These are phyloP conservation scores for Lanistes nyassanus DNA, from an alignment of 1,140 invertebrate genomes.

Conservation along the genomic window DNA sequence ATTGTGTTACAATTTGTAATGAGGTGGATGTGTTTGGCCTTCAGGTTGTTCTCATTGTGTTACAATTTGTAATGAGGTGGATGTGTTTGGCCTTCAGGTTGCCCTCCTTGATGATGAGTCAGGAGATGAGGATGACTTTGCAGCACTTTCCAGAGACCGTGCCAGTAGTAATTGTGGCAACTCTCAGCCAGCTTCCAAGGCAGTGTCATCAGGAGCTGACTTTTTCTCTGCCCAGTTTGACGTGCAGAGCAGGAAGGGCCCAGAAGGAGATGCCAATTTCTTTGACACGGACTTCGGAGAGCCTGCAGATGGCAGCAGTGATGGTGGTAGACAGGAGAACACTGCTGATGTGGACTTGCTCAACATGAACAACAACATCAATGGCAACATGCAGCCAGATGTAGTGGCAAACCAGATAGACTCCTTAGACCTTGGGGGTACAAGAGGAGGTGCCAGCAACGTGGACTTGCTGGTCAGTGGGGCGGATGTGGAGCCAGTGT, in stretches of 20 bases:
- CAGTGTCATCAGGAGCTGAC: slow-evolving; percentile 9
- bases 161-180: slow-evolving; percentile 20
- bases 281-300: slow-evolving; percentile 24
- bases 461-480: slow-evolving; percentile 73
- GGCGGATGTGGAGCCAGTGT: background rate
- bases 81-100: slow-evolving; percentile 18
- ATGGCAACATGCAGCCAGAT: slow-evolving; percentile 13
- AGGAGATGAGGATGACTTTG: slow-evolving; percentile 57
- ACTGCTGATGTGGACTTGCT: slow-evolving; percentile 43
- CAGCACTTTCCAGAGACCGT: slow-evolving; percentile 41
- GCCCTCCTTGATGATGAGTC: slow-evolving; percentile 38
- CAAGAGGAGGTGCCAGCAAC: slow-evolving; percentile 52
- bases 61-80: no score
- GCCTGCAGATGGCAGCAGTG: background rate
- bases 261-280: slow-evolving; percentile 6
- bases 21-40: no score
- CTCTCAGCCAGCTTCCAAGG: slow-evolving; percentile 13
- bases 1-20: no score
- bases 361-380: slow-evolving; percentile 39
- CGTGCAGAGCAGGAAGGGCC: background rate
- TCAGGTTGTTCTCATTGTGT: no score
- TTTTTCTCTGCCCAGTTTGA: slow-evolving; percentile 23
- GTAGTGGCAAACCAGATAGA: slow-evolving; percentile 40
- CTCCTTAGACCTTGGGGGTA: slow-evolving; percentile 48
- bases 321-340: slow-evolving; percentile 7